phyloP scores from a whole-genome alignment of 2,888 invertebrate species.

The Heliconius charithonia region DNA sequence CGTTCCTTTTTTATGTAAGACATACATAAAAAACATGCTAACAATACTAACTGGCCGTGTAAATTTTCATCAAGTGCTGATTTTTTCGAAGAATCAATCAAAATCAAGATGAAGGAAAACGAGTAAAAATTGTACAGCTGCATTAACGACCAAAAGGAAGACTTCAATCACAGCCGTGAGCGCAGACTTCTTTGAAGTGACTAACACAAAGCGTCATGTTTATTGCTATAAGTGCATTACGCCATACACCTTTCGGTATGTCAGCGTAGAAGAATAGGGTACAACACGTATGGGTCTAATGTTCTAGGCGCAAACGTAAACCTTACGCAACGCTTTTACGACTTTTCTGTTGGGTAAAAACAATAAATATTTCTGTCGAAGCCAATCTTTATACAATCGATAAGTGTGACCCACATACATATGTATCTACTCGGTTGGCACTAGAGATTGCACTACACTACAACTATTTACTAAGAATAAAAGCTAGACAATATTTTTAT shows the following conservation, averaged over 20 bases:
- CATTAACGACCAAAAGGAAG: conserved; percentile 62
- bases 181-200: conserved; percentile 68
- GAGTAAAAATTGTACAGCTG: conserved; percentile 57
- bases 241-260: conserved; percentile 60
- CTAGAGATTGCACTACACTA: conserved; percentile 3
- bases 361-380: conserved; percentile 44
- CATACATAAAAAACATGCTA: not conserved
- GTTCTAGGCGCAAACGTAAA: conserved; percentile 45
- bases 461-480: not conserved
- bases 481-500: not conserved
- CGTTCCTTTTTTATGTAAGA: not conserved
- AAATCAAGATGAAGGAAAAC: conserved; percentile 46
- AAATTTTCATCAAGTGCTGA: conserved; percentile 2
- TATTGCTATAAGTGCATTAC: conserved; percentile 67
- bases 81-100: conserved; percentile 34
- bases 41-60: not conserved
- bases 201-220: conserved; percentile 64
- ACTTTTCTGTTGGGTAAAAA: conserved; percentile 41
- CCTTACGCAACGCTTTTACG: conserved; percentile 46
- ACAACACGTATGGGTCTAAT: conserved; percentile 43
- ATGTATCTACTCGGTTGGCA: not conserved
- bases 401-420: conserved; percentile 35
- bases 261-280: conserved; percentile 50
- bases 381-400: conserved; percentile 37
- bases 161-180: conserved; percentile 67